Evolutionary conservation across 2,113 vertebrate species (phyloP), one percentile per base, ranked within the genome.

Genomic region (Atrichornis clamosus): DNA sequence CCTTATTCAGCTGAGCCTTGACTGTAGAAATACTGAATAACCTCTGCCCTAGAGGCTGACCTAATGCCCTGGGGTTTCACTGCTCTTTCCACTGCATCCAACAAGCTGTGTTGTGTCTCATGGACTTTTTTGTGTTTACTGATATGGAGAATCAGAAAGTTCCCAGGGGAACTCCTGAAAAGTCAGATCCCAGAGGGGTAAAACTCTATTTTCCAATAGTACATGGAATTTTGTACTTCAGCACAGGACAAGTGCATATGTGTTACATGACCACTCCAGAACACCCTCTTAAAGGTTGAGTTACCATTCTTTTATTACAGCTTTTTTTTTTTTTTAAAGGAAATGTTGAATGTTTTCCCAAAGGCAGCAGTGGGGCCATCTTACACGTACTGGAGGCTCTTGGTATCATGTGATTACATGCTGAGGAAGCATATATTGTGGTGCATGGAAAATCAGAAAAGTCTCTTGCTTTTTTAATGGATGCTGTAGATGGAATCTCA

Each of bases 341-440:
- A 86, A 67, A 78, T 65, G n/a, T 86, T 79, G 80, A 94, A 67
- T 93, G 85, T 91, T 97, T 97, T 95, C 64, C 87, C 91, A 91
- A 85, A 94, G 70, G 78, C 78, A 84, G 91, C 0, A 1, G 7
- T 47, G n/a, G 13, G 15, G 22, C 18, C 33, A 42, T 37, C 23
- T 39, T 93, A 3, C 2, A 17, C 9, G 21, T 50, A 18, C 49
- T 33, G 4, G 47, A 50, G 53, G 39, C 35, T 39, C 30, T 53
- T 33, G 35, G 44, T 59, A 68, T 33, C 30, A 11, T 6, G 13
- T 64, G 50, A 16, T 17, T 19, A 9, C 13, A 2, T 17, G 13
- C 47, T 39, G 6, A 50, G 20, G 62, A 72, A 68, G 35, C 23
- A 15, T 56, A 11, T 28, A 21, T n/a, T 59, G 37, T 52, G 44